A percentile compares a stretch with the other conserved stretches of the same genome.
phyloP scores from a whole-genome alignment of 2,888 invertebrate species.

The Drosophila maculinotata region DNA sequence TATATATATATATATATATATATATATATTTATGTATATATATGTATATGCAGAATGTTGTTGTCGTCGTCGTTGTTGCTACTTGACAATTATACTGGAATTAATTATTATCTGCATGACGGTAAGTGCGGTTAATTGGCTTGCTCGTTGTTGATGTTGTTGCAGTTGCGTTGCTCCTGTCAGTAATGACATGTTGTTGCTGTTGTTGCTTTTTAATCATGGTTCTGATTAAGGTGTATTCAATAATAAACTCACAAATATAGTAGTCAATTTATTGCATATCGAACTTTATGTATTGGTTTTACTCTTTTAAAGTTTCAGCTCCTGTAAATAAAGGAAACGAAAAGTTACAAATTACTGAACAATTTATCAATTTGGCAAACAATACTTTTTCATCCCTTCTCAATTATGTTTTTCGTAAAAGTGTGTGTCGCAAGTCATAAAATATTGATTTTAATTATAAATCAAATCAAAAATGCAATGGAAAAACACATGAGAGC shows the following conservation, averaged over 20 bases:
- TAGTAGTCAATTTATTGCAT: no score
- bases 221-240: constrained; percentile 1
- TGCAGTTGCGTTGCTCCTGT: constrained; percentile 9
- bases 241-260: constrained; percentile 19
- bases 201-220: background rate
- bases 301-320: constrained; percentile 9
- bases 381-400: background rate
- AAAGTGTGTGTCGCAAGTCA: constrained; percentile 41
- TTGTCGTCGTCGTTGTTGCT: constrained; percentile 7
- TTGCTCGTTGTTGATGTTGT: constrained; percentile 8
- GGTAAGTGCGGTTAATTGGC: constrained; percentile 25
- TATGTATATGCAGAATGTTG: constrained; percentile 2
- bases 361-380: constrained; percentile 18
- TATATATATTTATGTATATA: no score
- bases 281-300: no score
- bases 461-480: constrained; percentile 52
- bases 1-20: background rate
- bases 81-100: constrained; percentile 17
- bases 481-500: constrained; percentile 5
- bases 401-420: no score
- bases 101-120: constrained; percentile 32
- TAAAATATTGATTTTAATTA: constrained; percentile 64
- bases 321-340: constrained; percentile 37
- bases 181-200: constrained; percentile 30
- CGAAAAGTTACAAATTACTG: constrained; percentile 26